Conservation (phyloP, 2,113 vertebrate species). For the Etheostoma cragini region DNA sequence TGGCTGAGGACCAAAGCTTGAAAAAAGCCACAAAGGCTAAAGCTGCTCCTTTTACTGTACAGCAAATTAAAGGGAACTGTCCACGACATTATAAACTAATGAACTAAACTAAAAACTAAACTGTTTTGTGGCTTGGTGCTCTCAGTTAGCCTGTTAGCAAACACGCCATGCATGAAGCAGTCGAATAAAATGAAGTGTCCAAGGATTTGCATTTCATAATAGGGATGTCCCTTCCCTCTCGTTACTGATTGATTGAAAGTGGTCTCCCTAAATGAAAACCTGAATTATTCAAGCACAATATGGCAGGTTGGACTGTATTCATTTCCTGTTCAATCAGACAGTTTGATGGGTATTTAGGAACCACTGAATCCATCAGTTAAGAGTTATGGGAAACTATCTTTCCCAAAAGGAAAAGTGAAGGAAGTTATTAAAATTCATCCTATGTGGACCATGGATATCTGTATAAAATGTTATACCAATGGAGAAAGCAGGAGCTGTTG, state of each 20-base stretch:
- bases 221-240: slow-evolving; percentile 31
- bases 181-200: slow-evolving; percentile 9
- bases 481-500: neutral
- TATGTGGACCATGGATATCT: neutral
- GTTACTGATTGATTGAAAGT: slow-evolving; percentile 62
- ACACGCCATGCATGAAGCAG: neutral
- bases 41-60: too few relatives aligned
- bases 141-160: neutral
- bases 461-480: neutral
- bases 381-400: slow-evolving; percentile 46
- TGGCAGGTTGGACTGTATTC: slow-evolving; percentile 51
- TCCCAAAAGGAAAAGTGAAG: neutral
- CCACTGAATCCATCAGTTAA: slow-evolving; percentile 29
- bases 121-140: neutral
- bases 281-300: slow-evolving; percentile 75
- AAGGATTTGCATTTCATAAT: slow-evolving; percentile 52
- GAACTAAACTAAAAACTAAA: too few relatives aligned
- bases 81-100: too few relatives aligned
- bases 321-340: slow-evolving; percentile 77
- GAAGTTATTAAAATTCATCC: neutral
- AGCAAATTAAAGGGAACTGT: too few relatives aligned
- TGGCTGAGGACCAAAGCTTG: too few relatives aligned
- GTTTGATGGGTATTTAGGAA: slow-evolving; percentile 59
- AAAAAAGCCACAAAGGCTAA: too few relatives aligned
- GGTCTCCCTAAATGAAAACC: slow-evolving; percentile 66